Base-by-base conservation (phyloP, 2,888 invertebrate species). In the Pterobdella sp. region DNA sequence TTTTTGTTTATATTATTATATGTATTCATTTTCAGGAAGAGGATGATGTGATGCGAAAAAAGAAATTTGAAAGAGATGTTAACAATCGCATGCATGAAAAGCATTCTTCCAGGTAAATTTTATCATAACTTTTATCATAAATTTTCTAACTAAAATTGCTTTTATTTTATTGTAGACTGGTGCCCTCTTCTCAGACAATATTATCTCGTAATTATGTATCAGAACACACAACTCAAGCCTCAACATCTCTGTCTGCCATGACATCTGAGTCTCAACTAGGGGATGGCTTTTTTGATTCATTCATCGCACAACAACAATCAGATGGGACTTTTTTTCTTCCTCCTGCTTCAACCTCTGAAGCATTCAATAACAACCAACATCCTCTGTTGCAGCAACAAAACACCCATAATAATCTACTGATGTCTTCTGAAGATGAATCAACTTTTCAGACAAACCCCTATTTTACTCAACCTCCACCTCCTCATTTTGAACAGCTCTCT, bases 381-480 rank as follows among this genome's bases (percentile, higher is more conserved):
- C 60, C 60, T 7, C 60, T 56, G 7, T 56, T 56, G 60, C 60
- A 56, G 26, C 60, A 56, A 7, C 60, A 56, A 22, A 22, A 56
- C 60, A 56, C 7, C 60, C 18, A 56, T 26, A 56, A n/a, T 26
- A 4, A 56, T 3, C 60, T 56, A n/a, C 4, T 56, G 7, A 4
- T 22, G 3, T 56, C 60, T 4, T 4, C 4, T 4, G 60, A 56
- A 26, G 60, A 56, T 56, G 60, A 4, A 7, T 31, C 72, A 69
- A 10, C 68, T 73, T 14, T 76, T 83, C 66, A 37, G 34, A 0
- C 31, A 26, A 10, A 35, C 36, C 1, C 72, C 32, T 29, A 22
- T 37, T n/a, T 35, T 64, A 26, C 79, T n/a, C n/a, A n/a, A n/a
- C 2, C 83, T 84, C 79, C 84, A 84, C 77, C 82, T 82, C 73